These are phyloP conservation scores for Eptatretus atami DNA, from an alignment of 2,797 vertebrate genomes.

Conservation along the genomic window DNA sequence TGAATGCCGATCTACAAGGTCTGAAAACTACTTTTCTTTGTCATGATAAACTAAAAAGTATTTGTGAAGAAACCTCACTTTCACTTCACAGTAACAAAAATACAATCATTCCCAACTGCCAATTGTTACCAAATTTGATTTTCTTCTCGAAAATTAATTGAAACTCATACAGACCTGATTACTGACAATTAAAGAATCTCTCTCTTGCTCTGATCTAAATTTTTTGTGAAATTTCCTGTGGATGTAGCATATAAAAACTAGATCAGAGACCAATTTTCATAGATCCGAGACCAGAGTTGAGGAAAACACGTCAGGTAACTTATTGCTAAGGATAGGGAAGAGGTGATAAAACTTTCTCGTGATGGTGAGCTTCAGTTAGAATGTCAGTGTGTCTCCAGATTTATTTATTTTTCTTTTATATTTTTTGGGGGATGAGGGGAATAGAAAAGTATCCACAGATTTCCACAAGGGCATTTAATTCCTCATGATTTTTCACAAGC, in stretches of 20 bases:
- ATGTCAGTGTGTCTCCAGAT: neutral
- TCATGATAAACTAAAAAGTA: neutral
- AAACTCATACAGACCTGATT: conserved; percentile 1
- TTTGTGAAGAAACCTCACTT: neutral
- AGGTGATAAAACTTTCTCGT: neutral
- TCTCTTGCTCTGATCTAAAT: neutral
- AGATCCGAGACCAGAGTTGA: neutral
- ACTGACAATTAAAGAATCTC: neutral
- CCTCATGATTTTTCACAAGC: too few species aligned
- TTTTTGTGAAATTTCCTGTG: neutral
- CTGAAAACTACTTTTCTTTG: neutral
- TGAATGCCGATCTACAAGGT: neutral
- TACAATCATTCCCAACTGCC: neutral
- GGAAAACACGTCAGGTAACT: neutral
- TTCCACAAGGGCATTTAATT: too few species aligned
- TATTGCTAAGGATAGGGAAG: neutral
- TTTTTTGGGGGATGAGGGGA: neutral
- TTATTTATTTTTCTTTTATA: neutral
- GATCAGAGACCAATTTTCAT: neutral
- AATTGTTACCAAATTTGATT: neutral
- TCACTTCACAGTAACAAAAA: neutral
- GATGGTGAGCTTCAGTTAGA: neutral
- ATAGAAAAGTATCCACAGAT: neutral
- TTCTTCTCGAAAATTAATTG: neutral
- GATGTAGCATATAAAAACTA: neutral